Evolutionary conservation across 2,888 invertebrate genomes (phyloP), one percentile per base, ranked within the genome.

Genomic region (Corythucha ciliata): DNA sequence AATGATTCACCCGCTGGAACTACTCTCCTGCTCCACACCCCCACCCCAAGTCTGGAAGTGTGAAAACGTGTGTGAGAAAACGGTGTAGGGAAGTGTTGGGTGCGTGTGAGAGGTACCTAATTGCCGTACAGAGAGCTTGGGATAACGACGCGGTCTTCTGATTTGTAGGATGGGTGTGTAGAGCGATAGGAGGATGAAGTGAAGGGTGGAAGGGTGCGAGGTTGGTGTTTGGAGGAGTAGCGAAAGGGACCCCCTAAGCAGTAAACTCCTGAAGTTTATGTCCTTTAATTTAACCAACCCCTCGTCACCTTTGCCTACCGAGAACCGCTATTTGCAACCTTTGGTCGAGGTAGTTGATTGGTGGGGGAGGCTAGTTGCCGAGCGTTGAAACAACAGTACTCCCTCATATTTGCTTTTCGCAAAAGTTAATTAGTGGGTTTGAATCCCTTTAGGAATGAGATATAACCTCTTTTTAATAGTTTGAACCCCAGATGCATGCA

Each of bases 91-190:
- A 3, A 21, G 16, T 36, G 16, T n/a, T 37, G 45, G 3, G 47
- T 6, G 5, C 14, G 14, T 12, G 21, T 5, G 6, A 26, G 24
- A 27, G 21, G 27, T 16, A 18, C 29, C 39, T 48, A 48, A 48
- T 48, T 39, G 48, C 48, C 48, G 24, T 37, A 1, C n/a, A 37
- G 34, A 16, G 29, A 39, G 29, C 39, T n/a, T n/a, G n/a, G n/a
- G n/a, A n/a, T 39, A 48, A 48, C 39, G 39, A 40, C 48, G 48
- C 48, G 48, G 48, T 48, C 48, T 37, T 48, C 48, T 48, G 48
- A 48, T 48, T 48, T 48, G 48, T 48, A 25, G 47, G n/a, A 18
- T 21, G 29, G 48, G 39, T 29, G 8, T 8, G 29, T n/a, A n/a
- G 8, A 8, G 27, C 4, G 14, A 32, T 18, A n/a, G 8, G 16